Evolutionary conservation across 2,113 vertebrate genomes (phyloP).

Genomic region (Bos javanicus): DNA sequence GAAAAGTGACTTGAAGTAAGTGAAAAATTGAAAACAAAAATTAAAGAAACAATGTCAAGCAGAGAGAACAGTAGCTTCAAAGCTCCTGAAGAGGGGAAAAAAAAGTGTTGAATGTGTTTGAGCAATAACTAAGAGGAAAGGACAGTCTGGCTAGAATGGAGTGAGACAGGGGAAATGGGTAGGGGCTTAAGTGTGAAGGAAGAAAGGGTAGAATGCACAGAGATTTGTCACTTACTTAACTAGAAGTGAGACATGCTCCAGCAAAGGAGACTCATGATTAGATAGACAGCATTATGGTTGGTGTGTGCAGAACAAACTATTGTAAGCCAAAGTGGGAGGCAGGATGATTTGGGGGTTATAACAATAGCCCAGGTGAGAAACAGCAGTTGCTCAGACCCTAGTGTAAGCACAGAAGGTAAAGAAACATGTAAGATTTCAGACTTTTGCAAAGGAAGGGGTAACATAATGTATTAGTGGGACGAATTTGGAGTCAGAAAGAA

Average conservation of each 20-base stretch:
- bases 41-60: neutral
- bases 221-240: neutral
- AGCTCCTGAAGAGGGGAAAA: neutral
- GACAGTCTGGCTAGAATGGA: neutral
- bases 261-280: neutral
- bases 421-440: neutral
- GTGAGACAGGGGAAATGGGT: rapidly evolving
- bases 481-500: neutral
- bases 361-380: neutral
- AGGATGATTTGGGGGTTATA: neutral
- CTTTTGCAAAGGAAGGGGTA: neutral
- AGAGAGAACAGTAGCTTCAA: neutral
- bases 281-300: neutral
- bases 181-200: neutral
- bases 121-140: neutral
- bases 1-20: neutral
- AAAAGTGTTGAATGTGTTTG: neutral
- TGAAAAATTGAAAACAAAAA: neutral
- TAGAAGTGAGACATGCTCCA: neutral
- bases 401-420: neutral
- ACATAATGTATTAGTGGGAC: neutral
- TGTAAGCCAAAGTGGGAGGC: neutral
- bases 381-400: too few species aligned
- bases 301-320: rapidly evolving
- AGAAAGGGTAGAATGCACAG: neutral